Percentiles rank a stretch among this genome's conserved stretches.
Evolutionary conservation across 2,113 vertebrate genomes (phyloP).

Genomic region (Notechis scutatus): DNA sequence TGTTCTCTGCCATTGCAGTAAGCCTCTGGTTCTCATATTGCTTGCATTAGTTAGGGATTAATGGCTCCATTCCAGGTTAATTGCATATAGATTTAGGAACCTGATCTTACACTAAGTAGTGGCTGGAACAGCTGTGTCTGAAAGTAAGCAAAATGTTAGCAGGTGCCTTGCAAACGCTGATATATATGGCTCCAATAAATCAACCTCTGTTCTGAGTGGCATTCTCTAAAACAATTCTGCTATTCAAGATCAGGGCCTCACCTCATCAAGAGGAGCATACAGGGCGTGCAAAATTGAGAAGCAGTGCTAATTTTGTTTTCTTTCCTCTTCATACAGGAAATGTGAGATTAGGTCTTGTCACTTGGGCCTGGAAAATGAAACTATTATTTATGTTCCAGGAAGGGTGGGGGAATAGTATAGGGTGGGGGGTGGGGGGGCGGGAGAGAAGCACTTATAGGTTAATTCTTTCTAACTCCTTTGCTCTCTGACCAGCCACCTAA

Average conservation of each 20-base stretch:
- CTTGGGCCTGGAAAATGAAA: constrained; percentile 8
- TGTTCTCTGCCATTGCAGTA: not conserved
- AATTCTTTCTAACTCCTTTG: not conserved
- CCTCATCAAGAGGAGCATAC: constrained; percentile 9
- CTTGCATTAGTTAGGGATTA: constrained; percentile 18
- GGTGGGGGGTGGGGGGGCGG: accelerated
- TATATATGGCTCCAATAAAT: constrained; percentile 6
- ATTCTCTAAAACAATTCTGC: constrained; percentile 21
- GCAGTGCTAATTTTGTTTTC: constrained; percentile 29
- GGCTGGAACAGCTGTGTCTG: constrained; percentile 20
- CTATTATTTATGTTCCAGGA: constrained; percentile 7
- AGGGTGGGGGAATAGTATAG: not conserved
- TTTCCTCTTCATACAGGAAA: constrained; percentile 26
- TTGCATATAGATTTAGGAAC: constrained; percentile 37
- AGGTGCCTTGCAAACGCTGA: constrained; percentile 18
- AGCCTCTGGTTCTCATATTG: constrained; percentile 5
- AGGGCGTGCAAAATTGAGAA: constrained; percentile 2
- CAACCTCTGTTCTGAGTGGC: constrained; percentile 6
- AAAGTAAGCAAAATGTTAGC: constrained; percentile 25
- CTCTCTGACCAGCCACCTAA: not conserved
- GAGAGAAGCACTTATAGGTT: not conserved
- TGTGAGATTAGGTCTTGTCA: constrained; percentile 19
- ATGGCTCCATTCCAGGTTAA: constrained; percentile 35
- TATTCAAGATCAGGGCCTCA: constrained; percentile 26
- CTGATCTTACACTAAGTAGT: constrained; percentile 28